These are phyloP conservation scores for Pipistrellus pygmaeus DNA, from an alignment of 2,797 vertebrate species.

Conservation along the genomic window DNA sequence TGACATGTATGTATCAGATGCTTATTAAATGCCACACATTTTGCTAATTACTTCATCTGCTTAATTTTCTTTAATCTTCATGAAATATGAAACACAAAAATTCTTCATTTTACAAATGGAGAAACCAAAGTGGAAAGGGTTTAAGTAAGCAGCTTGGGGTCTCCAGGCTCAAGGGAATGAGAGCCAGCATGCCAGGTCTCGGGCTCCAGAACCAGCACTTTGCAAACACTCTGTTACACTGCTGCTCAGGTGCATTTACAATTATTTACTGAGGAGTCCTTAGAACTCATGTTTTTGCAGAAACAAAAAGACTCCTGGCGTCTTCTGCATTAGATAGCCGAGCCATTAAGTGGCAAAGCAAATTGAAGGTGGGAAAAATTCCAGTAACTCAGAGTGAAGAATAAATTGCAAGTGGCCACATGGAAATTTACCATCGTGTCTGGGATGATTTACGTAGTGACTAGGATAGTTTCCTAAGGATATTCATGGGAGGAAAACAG, in stretches of 20 bases:
- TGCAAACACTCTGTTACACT: not conserved
- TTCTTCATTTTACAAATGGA: not conserved
- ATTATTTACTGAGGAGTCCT: constrained; percentile 21
- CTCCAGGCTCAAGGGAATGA: not conserved
- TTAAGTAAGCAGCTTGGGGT: not conserved
- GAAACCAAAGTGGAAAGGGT: not conserved
- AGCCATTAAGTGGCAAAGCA: constrained; percentile 22
- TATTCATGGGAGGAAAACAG: not conserved
- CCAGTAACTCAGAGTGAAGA: constrained; percentile 32
- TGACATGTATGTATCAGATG: not conserved
- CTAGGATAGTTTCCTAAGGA: constrained; percentile 10
- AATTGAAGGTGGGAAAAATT: constrained; percentile 40
- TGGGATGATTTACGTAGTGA: not conserved
- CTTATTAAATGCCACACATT: not conserved
- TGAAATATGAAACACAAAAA: not conserved
- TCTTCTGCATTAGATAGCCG: not conserved
- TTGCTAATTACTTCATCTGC: not conserved
- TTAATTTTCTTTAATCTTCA: not conserved
- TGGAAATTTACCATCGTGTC: constrained; percentile 36
- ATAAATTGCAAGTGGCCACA: constrained; percentile 36
- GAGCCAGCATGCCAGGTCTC: not conserved
- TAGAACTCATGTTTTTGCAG: not conserved
- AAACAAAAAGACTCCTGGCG: not conserved
- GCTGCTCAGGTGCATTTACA: not conserved
- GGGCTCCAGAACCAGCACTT: not conserved